Evolutionary conservation across 2,113 vertebrate genomes (phyloP).

Genomic region (Mesitornis unicolor): DNA sequence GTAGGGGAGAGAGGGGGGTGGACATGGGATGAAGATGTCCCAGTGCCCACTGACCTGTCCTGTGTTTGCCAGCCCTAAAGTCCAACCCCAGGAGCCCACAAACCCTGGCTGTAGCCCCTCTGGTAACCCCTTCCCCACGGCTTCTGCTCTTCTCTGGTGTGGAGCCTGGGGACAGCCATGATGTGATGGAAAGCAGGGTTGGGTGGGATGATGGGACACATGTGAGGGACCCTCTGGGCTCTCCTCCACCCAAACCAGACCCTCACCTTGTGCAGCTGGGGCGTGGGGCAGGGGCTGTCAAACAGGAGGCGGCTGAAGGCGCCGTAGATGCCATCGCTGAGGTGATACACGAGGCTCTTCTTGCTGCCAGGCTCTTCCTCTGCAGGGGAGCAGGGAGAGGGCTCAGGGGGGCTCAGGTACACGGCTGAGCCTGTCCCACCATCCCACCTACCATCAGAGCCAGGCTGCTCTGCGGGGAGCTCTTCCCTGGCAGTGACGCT

Average conservation of each 20-base stretch:
- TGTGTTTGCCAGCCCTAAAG: rapidly evolving
- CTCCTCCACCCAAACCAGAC: rapidly evolving
- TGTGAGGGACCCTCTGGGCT: rapidly evolving
- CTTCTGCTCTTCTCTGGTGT: rapidly evolving
- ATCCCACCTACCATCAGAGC: conserved; percentile 55
- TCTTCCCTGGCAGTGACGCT: conserved; percentile 72
- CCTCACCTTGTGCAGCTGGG: conserved; percentile 71
- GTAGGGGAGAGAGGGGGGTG: not conserved
- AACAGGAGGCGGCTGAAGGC: conserved; percentile 78
- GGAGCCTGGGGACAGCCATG: not conserved
- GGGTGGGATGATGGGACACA: not conserved
- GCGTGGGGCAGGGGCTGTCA: conserved; percentile 69
- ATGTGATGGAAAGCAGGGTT: rapidly evolving
- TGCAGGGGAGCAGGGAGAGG: not conserved
- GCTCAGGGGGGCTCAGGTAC: not conserved
- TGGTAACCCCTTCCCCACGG: not conserved
- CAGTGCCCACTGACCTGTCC: rapidly evolving
- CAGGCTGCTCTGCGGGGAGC: conserved; percentile 24
- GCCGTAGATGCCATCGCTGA: conserved; percentile 70
- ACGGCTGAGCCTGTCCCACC: rapidly evolving
- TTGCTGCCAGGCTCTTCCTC: conserved; percentile 60
- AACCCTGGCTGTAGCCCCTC: rapidly evolving
- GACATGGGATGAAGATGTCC: not conserved
- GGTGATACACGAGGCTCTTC: conserved; percentile 72
- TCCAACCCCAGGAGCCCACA: rapidly evolving